Evolutionary conservation across 2,113 vertebrate species (phyloP).

Genomic region (Ophthalmolycus amberensis): DNA sequence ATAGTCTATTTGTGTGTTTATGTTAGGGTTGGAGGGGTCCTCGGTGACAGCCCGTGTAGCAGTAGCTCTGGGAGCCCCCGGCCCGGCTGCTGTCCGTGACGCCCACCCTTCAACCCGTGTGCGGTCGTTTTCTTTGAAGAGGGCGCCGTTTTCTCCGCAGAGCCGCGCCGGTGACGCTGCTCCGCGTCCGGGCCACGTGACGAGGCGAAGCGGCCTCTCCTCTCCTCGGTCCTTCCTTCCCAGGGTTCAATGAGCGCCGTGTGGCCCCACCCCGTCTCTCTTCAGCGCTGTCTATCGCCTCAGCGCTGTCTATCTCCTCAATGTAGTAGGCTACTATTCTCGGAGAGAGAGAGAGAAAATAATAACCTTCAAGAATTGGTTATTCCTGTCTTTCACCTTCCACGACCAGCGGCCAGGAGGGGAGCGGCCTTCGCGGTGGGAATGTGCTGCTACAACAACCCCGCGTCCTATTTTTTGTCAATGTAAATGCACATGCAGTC

Average conservation of each 20-base stretch:
- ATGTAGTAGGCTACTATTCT: slow-evolving; percentile 73
- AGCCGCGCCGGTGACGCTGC: slow-evolving; percentile 77
- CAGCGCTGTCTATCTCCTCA: slow-evolving; percentile 78
- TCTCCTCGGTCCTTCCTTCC: slow-evolving; percentile 81
- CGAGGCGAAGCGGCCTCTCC: slow-evolving; percentile 69
- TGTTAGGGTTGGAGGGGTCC: too few relatives aligned
- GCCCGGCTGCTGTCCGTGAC: background rate
- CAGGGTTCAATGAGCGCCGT: slow-evolving; percentile 86
- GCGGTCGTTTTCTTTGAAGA: slow-evolving; percentile 59
- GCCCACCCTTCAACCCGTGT: background rate
- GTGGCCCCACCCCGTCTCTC: slow-evolving; percentile 88
- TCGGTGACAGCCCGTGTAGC: too few relatives aligned
- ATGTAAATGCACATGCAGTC: slow-evolving; percentile 79
- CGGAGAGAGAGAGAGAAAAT: slow-evolving; percentile 70
- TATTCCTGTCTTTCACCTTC: slow-evolving; percentile 68
- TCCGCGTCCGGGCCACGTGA: slow-evolving; percentile 84
- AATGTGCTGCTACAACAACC: slow-evolving; percentile 69
- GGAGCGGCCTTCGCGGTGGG: slow-evolving; percentile 73
- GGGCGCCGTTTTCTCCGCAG: slow-evolving; percentile 81
- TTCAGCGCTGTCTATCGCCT: slow-evolving; percentile 77
- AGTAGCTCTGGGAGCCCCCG: background rate
- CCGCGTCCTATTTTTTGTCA: slow-evolving; percentile 71
- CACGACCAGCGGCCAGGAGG: slow-evolving; percentile 66
- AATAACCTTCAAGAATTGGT: slow-evolving; percentile 72
- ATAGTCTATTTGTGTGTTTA: background rate